Evolutionary conservation across 2,797 vertebrate species (phyloP).

Genomic region (Enteromius treurensis): DNA sequence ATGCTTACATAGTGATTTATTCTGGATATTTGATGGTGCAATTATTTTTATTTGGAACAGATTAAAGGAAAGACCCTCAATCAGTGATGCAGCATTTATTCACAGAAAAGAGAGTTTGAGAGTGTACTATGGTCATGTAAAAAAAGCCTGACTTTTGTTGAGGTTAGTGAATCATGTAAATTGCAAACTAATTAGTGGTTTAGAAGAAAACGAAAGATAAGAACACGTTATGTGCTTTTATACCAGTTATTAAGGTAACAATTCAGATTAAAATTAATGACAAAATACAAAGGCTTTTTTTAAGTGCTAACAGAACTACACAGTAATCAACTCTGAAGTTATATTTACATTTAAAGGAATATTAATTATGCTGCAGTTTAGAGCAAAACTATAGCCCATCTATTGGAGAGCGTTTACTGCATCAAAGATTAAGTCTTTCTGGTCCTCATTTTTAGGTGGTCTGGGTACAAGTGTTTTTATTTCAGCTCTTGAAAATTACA

Average conservation of each 20-base stretch:
- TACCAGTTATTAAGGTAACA: background rate
- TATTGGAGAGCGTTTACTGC: background rate
- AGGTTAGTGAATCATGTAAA: background rate
- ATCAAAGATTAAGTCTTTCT: background rate
- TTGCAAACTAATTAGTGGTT: background rate
- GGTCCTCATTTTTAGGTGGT: no score
- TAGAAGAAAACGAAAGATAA: background rate
- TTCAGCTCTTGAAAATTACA: no score
- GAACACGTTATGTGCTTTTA: background rate
- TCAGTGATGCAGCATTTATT: background rate
- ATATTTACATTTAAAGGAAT: background rate
- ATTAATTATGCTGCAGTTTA: no score
- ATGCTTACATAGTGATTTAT: no score
- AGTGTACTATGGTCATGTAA: background rate
- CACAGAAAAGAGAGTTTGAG: background rate
- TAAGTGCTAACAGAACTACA: background rate
- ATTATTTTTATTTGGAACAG: background rate
- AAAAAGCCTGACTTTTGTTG: background rate
- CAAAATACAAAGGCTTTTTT: background rate
- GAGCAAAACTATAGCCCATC: no score
- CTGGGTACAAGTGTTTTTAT: no score
- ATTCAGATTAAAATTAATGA: background rate
- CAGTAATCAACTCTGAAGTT: background rate
- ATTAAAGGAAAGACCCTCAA: background rate
- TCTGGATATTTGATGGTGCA: no score